Percentiles rank a stretch among this genome's conserved stretches.
Evolutionary conservation across 2,797 vertebrate genomes (phyloP).

Genomic region (Propithecus deckenii): DNA sequence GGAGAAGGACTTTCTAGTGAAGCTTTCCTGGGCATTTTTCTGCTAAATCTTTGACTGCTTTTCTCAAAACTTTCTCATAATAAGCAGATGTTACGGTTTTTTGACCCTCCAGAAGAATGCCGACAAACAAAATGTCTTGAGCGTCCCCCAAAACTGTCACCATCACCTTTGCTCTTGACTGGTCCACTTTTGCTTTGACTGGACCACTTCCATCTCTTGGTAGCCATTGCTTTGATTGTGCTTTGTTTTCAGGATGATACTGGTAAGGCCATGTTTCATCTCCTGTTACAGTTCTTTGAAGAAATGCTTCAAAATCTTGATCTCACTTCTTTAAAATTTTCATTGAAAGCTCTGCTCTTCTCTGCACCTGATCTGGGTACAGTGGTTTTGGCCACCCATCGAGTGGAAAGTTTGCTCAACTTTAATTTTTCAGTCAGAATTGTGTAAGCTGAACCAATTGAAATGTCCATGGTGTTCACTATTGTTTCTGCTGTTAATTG

Average conservation of each 20-base stretch:
- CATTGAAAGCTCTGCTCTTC: neutral
- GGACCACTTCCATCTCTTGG: neutral
- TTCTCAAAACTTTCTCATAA: neutral
- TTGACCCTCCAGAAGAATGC: neutral
- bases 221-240: neutral
- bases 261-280: neutral
- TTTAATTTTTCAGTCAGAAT: neutral
- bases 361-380: neutral
- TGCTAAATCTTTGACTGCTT: neutral
- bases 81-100: neutral
- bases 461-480: neutral
- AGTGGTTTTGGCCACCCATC: neutral
- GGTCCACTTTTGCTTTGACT: neutral
- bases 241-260: neutral
- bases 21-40: neutral
- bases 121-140: neutral
- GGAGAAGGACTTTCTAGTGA: neutral
- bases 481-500: neutral
- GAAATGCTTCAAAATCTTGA: neutral
- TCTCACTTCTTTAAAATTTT: neutral
- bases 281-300: neutral
- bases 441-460: neutral
- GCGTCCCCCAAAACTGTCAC: neutral
- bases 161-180: neutral
- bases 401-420: neutral